A percentile compares a stretch with the other conserved stretches of the same genome.
Conservation (phyloP, 2,113 vertebrate species). For the Pungitius pungitius region DNA sequence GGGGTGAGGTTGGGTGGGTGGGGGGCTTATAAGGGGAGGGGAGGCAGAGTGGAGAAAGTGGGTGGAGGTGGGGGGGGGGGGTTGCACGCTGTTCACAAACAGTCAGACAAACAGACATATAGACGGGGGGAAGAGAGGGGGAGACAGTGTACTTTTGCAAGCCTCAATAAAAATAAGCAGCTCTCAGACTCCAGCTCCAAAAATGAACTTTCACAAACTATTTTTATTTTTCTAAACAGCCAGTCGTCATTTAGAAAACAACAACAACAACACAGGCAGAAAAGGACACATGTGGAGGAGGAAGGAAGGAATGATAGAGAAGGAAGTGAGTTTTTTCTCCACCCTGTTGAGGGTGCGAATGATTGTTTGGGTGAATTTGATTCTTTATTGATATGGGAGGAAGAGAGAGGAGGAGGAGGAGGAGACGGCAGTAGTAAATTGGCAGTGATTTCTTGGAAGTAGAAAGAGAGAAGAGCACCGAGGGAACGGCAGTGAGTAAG, state of each 20-base stretch:
- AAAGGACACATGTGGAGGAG: conserved; percentile 19
- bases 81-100: conserved; percentile 75
- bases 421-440: conserved; percentile 27
- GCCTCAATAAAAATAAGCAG: conserved; percentile 72
- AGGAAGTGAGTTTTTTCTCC: background rate
- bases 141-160: conserved; percentile 72
- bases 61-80: conserved; percentile 54
- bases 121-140: conserved; percentile 11
- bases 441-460: conserved; percentile 54
- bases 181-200: conserved; percentile 63
- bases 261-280: conserved; percentile 51
- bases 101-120: conserved; percentile 65
- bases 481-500: conserved; percentile 54
- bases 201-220: conserved; percentile 45
- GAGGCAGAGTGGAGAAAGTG: conserved; percentile 21
- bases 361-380: conserved; percentile 38
- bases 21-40: conserved; percentile 1
- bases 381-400: conserved; percentile 32
- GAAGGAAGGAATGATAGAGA: background rate
- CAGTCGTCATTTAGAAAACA: conserved; percentile 63
- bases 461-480: background rate
- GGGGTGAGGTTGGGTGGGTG: conserved; percentile 15
- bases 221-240: conserved; percentile 45
- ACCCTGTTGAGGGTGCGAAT: conserved; percentile 14
- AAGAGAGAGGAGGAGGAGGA: background rate